phyloP scores from a whole-genome alignment of 1,140 invertebrate genomes.

The Drosophila busckii region DNA sequence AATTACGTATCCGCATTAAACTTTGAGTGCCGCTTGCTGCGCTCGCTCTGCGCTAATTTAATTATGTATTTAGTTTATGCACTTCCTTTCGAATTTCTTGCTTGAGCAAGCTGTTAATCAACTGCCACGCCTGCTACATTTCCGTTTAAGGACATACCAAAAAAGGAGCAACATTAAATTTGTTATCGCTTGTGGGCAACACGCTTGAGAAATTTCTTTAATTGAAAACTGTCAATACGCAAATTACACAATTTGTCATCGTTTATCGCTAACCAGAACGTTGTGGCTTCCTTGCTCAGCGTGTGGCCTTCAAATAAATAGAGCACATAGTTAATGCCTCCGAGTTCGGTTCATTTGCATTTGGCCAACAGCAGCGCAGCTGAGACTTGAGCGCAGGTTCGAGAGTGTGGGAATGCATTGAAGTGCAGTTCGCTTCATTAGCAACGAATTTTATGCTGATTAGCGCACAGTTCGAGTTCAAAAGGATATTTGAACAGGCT shows the following conservation, averaged over 20 bases:
- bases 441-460: slow-evolving; percentile 42
- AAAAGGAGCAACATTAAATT: too few species aligned
- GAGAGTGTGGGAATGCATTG: slow-evolving; percentile 5
- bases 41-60: too few species aligned
- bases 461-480: slow-evolving; percentile 6
- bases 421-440: slow-evolving; percentile 51
- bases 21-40: too few species aligned
- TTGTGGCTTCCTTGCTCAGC: slow-evolving; percentile 22
- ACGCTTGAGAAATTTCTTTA: slow-evolving; percentile 43
- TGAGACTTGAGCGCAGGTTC: slow-evolving; percentile 22
- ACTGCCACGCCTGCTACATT: too few species aligned
- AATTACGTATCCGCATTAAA: too few species aligned
- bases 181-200: too few species aligned
- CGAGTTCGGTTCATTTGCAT: slow-evolving; percentile 38
- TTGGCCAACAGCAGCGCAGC: background rate
- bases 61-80: too few species aligned
- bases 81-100: too few species aligned
- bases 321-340: slow-evolving; percentile 16
- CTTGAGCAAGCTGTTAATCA: too few species aligned
- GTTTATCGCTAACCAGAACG: slow-evolving; percentile 20
- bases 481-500: slow-evolving; percentile 35
- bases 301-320: too few species aligned
- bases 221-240: slow-evolving; percentile 58
- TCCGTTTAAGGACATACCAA: too few species aligned
- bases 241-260: slow-evolving; percentile 53